Evolutionary conservation across 37 sponge, comb jelly and placozoan species (phyloP), one percentile per base, ranked within the genome.

Genomic region (Agelas oroides): DNA sequence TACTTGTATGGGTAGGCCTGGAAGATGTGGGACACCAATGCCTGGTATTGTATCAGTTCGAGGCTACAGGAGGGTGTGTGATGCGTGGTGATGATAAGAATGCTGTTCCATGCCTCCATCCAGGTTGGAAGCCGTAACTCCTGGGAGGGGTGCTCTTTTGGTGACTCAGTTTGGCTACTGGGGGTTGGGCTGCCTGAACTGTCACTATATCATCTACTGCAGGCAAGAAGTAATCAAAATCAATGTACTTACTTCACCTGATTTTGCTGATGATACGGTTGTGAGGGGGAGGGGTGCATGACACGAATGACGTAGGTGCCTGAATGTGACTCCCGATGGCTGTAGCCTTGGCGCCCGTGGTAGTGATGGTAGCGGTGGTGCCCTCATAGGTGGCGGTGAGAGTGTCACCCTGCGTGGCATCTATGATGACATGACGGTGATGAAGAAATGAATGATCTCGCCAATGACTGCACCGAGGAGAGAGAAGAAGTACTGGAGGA

Each of bases 51-150:
- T 2, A 11, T 24, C 28, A 2, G 12, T 2, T 62, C 64, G 11
- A 62, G 64, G 24, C 5, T 28, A 3, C 12, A 5, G 11, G 5
- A 62, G 2, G 24, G 64, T 24, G 64, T 5, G 28, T 62, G 64
- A 12, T 62, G 64, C 11, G 3, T 27, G 24, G 64, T 62, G 64
- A 62, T 62, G 24, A 62, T 3, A 12, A 62, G 28, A 12, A 62
- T 13, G 24, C 5, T 62, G 64, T 62, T 62, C 64, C 64, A 62
- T 62, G 12, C 64, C 28, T 62, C 64, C 64, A 27, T 62, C 64
- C 64, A 62, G 24, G 64, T 5, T 27, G 2, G 64, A 12, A 62
- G 11, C 64, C 2, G 24, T 62, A 3, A 62, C 64, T 62, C 28
- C 64, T 62, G 2, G 2, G 24, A 6, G 24, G 64, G 5, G 28